These are phyloP conservation scores for Botia kubotai DNA, from an alignment of 2,797 vertebrate genomes.

Conservation along the genomic window DNA sequence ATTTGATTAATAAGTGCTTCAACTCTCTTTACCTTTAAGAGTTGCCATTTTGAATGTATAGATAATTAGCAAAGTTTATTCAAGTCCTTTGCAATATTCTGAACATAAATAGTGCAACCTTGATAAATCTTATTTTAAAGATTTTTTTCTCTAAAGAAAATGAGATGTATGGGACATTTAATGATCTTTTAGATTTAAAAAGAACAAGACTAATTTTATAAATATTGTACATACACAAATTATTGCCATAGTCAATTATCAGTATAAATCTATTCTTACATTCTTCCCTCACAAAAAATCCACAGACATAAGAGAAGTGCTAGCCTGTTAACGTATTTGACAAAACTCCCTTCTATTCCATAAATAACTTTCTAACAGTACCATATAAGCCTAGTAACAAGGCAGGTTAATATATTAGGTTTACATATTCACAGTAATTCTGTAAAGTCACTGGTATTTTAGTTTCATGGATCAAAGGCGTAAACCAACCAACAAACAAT, in stretches of 20 bases:
- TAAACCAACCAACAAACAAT: constrained; percentile 36
- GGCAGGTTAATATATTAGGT: constrained; percentile 43
- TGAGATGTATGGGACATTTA: constrained; percentile 42
- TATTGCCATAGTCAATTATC: constrained; percentile 60
- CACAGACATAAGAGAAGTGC: constrained; percentile 41
- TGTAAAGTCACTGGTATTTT: constrained; percentile 55
- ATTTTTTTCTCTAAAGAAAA: constrained; percentile 2
- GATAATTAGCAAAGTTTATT: constrained; percentile 32
- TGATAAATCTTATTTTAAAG: constrained; percentile 43
- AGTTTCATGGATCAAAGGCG: constrained; percentile 52
- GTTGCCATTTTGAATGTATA: constrained; percentile 26
- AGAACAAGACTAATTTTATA: constrained; percentile 42
- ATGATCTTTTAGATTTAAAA: constrained; percentile 44
- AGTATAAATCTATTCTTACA: constrained; percentile 45
- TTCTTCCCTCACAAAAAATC: constrained; percentile 27
- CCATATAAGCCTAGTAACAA: constrained; percentile 54
- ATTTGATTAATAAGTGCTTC: constrained; percentile 51
- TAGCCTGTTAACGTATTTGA: constrained; percentile 28
- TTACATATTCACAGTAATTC: constrained; percentile 59
- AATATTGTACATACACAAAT: constrained; percentile 60
- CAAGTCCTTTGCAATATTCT: constrained; percentile 34
- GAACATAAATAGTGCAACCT: constrained; percentile 56
- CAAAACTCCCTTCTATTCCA: constrained; percentile 47
- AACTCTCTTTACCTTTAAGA: constrained; percentile 22
- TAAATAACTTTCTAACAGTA: constrained; percentile 56